Evolutionary conservation across 1,140 invertebrate species (phyloP).

Genomic region (Portunus trituberculatus): DNA sequence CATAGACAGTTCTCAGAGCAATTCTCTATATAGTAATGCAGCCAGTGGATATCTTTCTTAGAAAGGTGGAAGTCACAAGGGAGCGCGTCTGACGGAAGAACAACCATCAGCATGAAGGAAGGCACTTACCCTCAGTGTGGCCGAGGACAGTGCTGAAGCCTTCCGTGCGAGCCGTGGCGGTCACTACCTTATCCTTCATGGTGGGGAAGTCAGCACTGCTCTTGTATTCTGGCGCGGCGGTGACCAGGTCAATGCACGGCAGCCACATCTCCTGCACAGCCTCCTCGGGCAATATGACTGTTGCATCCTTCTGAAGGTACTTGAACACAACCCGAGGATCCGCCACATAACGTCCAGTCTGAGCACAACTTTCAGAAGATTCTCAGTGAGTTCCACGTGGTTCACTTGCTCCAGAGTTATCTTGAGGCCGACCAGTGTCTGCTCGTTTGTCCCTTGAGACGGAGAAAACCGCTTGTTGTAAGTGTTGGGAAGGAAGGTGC

Average conservation of each 20-base stretch:
- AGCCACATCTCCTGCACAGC: constrained; percentile 31
- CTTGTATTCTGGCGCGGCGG: constrained; percentile 21
- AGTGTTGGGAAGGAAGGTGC: neutral
- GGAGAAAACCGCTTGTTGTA: constrained; percentile 60
- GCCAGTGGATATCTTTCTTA: too few species aligned
- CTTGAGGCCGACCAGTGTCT: constrained; percentile 23
- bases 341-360: constrained; percentile 40
- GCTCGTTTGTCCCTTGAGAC: neutral
- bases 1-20: too few species aligned
- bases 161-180: neutral
- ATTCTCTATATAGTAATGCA: too few species aligned
- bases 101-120: neutral
- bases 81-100: too few species aligned
- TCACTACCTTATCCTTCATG: neutral
- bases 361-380: constrained; percentile 30
- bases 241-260: constrained; percentile 40
- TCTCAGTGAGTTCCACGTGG: neutral
- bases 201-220: constrained; percentile 23
- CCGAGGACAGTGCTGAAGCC: constrained; percentile 18
- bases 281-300: neutral
- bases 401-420: constrained; percentile 48
- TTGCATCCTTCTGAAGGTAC: neutral
- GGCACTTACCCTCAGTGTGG: constrained; percentile 3
- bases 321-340: constrained; percentile 40
- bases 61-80: too few species aligned